Evolutionary conservation across 2,113 vertebrate genomes (phyloP).

Genomic region (Leuciscus idus): DNA sequence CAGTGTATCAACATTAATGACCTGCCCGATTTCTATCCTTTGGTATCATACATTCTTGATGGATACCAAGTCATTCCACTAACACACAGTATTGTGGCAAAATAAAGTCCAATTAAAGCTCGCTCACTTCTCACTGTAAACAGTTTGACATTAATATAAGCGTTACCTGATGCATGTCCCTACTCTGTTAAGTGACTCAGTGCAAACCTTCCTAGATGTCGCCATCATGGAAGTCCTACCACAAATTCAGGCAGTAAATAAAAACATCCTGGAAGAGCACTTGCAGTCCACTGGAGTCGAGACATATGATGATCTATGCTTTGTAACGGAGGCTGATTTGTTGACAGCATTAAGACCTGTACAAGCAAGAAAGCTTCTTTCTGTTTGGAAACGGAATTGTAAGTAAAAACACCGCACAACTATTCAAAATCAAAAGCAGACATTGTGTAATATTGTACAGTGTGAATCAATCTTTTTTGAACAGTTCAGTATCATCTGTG

Average conservation of each 20-base stretch:
- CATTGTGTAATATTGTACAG: constrained; percentile 14
- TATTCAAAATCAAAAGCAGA: constrained; percentile 31
- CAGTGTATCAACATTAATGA: constrained; percentile 20
- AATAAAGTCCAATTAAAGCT: constrained; percentile 17
- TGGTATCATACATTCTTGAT: constrained; percentile 19
- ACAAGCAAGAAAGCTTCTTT: not conserved
- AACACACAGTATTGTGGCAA: constrained; percentile 9
- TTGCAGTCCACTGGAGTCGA: constrained; percentile 49
- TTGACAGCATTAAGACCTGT: constrained; percentile 26
- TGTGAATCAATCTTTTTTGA: not conserved
- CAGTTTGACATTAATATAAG: not conserved
- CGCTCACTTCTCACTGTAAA: constrained; percentile 2
- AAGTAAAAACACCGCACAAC: constrained; percentile 17
- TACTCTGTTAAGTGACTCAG: constrained; percentile 22
- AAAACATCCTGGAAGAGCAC: constrained; percentile 49
- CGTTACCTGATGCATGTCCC: not conserved
- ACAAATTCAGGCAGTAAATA: constrained; percentile 44
- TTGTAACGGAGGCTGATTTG: constrained; percentile 44
- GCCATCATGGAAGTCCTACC: constrained; percentile 48
- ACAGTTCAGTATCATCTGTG: constrained; percentile 9
- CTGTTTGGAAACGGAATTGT: not conserved
- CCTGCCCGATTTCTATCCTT: not conserved
- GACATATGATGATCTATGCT: constrained; percentile 29
- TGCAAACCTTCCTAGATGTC: constrained; percentile 30
- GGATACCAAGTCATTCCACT: constrained; percentile 17